These are phyloP conservation scores for Dinomys branickii DNA, from an alignment of 2,113 vertebrate species.

Conservation along the genomic window DNA sequence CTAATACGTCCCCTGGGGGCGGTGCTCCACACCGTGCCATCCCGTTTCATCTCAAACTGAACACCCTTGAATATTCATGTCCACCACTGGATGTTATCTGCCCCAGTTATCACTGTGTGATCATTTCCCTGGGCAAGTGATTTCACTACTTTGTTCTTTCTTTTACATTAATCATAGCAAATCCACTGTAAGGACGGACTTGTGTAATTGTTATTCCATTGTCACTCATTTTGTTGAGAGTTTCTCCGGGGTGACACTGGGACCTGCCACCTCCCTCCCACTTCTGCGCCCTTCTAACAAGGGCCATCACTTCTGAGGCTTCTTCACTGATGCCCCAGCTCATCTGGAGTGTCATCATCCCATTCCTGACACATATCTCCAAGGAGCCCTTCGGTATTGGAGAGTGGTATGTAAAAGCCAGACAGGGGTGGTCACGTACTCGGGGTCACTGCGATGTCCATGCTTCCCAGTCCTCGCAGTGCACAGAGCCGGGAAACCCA, in stretches of 20 bases:
- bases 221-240: too few relatives aligned
- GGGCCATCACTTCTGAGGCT: background rate
- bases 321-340: background rate
- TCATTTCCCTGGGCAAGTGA: background rate
- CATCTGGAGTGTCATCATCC: background rate
- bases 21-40: background rate
- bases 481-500: background rate
- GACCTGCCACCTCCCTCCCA: background rate
- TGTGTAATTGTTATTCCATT: background rate
- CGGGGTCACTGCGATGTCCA: accelerated
- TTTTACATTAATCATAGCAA: background rate
- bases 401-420: background rate
- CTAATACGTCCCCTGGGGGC: too few relatives aligned
- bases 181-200: background rate
- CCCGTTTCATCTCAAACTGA: background rate
- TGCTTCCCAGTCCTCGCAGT: accelerated
- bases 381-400: background rate
- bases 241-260: background rate
- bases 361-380: background rate
- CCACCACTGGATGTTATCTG: accelerated
- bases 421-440: accelerated
- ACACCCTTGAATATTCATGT: too few relatives aligned
- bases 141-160: background rate
- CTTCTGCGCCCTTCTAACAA: background rate
- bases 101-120: too few relatives aligned